Percentiles rank a stretch among this genome's conserved stretches.
These are phyloP conservation scores for Yponomeuta cagnagella DNA, from an alignment of 2,888 invertebrate genomes.

Conservation along the genomic window DNA sequence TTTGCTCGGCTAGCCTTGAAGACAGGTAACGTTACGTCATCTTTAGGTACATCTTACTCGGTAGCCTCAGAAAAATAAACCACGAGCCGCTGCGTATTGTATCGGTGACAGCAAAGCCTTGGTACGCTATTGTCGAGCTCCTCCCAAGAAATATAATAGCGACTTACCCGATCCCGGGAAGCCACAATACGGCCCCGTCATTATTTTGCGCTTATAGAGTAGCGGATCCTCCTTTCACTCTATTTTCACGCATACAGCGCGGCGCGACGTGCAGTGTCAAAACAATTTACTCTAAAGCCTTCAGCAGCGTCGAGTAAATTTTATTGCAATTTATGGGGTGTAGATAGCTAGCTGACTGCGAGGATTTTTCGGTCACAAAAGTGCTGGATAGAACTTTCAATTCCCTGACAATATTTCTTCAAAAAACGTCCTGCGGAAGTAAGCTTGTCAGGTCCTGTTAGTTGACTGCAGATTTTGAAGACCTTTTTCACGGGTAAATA, in stretches of 20 bases:
- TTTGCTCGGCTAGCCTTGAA: slow-evolving; percentile 32
- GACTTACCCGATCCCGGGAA: slow-evolving; percentile 61
- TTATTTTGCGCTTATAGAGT: slow-evolving; percentile 56
- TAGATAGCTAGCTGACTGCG: neutral
- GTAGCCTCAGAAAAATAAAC: slow-evolving; percentile 50
- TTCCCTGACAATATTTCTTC: neutral
- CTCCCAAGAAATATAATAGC: slow-evolving; percentile 66
- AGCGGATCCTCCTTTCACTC: slow-evolving; percentile 40
- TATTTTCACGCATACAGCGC: slow-evolving; percentile 29
- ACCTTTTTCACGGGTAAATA: neutral
- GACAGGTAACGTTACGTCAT: slow-evolving; percentile 56
- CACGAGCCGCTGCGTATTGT: slow-evolving; percentile 63
- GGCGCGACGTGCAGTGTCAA: slow-evolving; percentile 30
- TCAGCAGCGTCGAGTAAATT: neutral
- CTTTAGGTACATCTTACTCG: slow-evolving; percentile 44
- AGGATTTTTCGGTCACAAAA: neutral
- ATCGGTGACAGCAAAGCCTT: slow-evolving; percentile 64
- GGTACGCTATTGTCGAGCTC: slow-evolving; percentile 56
- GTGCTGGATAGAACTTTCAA: neutral
- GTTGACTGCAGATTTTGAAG: slow-evolving; percentile 6
- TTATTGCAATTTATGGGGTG: neutral
- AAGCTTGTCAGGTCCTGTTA: neutral
- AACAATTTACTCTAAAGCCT: slow-evolving; percentile 28
- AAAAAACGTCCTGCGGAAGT: neutral
- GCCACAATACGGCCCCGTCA: slow-evolving; percentile 57